Evolutionary conservation across 2,797 vertebrate species (phyloP).

Genomic region (Mormyrus hasselquistii): DNA sequence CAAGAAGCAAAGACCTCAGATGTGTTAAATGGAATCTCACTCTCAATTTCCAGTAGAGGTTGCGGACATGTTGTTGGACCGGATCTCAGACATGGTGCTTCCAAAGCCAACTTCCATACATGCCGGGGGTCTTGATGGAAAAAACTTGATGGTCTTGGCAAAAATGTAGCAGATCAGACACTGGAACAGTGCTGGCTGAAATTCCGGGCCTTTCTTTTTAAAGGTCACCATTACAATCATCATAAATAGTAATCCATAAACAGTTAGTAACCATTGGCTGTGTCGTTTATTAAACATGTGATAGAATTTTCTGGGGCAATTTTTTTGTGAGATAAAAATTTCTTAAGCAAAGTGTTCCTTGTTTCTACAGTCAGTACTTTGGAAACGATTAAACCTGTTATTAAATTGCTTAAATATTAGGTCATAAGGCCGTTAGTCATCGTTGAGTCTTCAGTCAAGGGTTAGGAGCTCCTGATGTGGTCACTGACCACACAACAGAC

Average conservation of each 20-base stretch:
- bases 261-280: not conserved
- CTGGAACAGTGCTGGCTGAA: not conserved
- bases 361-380: not conserved
- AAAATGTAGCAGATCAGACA: not conserved
- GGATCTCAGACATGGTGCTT: not conserved
- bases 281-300: not conserved
- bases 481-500: not conserved
- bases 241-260: not conserved
- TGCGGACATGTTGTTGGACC: not conserved
- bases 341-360: slow-evolving; percentile 10
- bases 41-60: not conserved
- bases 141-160: not conserved
- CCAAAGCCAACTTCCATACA: not conserved
- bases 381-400: not conserved
- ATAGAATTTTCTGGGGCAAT: not conserved
- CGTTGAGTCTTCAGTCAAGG: not conserved
- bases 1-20: not conserved
- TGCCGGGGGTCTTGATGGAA: not conserved
- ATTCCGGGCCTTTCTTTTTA: not conserved
- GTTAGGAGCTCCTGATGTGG: not conserved
- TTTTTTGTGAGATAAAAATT: not conserved
- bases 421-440: not conserved
- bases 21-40: not conserved
- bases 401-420: not conserved
- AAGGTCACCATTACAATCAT: not conserved